Evolutionary conservation across 1,140 invertebrate genomes (phyloP), one percentile per base, ranked within the genome.

Genomic region (Ectropis grisescens): DNA sequence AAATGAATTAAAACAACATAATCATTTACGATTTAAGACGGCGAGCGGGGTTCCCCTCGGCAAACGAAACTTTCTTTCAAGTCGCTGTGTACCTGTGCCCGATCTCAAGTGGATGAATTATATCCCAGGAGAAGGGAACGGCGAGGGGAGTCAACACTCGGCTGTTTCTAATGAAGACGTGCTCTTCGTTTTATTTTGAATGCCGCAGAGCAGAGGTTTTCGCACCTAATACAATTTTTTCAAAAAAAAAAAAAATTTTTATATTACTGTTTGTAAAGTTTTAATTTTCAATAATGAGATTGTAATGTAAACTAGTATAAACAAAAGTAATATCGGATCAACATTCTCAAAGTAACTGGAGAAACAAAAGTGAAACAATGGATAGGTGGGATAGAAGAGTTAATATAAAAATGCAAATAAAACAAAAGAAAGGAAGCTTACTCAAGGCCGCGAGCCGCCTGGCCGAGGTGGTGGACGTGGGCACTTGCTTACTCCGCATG

Each of bases 401-500:
- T n/a, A n/a, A 49, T 39, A 52, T 41, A 54, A 40, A 39, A 50
- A 51, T 55, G 69, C 68, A 72, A 80, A 79, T 50, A 54, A 80
- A 62, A 66, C 53, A 74, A 74, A 78, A 58, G 64, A 74, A 69
- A 76, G 60, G 61, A 81, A 80, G 70, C 82, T 82, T 83, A 83
- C 82, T 78, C 45, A 78, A 62, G 65, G 76, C 68, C 48, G 80
- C 78, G 44, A 80, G 69, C 68, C 76, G 76, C 68, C 76, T 78
- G 76, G 80, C 79, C 54, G 79, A 79, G 51, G 69, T 72, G 56
- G 74, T 82, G 44, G 82, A 81, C 30, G 66, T 82, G 32, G 80
- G 82, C 58, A 79, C 67, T 56, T 75, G 69, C 69, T 82, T 83
- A 80, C 74, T 82, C 70, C 82, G 66, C 82, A 83, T 83, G 54